Base-by-base conservation (phyloP, 2,888 invertebrate genomes). In the Orchesellides sinensis region DNA sequence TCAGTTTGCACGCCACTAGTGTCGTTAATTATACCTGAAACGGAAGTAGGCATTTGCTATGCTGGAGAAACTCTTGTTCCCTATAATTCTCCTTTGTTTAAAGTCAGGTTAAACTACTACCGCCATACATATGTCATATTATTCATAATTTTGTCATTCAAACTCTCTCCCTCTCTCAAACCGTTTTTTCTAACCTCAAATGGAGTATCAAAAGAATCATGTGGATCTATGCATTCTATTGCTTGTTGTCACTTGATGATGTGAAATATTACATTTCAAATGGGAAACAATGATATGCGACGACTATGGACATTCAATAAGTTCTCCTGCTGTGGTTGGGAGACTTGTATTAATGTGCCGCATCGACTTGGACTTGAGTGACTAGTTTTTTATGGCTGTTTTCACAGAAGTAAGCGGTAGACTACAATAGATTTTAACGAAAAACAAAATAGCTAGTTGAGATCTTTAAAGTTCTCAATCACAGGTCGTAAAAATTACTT, bases 351-450 rank as follows among this genome's bases (percentile, higher is more conserved):
- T 66, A 40, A 66, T 47, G 54, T 6, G 21, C 6, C n/a, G 32
- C 32, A 59, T 27, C 25, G 56, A n/a, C 45, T 52, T 27, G n/a
- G 21, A 69, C 56, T 78, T 49, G 78, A 79, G 54, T 70, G 63
- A 70, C 78, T 40, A 79, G 78, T 68, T 79, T 78, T 61, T 77
- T 68, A n/a, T 59, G 19, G n/a, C 61, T 10, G 12, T 70, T 70
- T 59, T 29, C 49, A 17, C 19, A 27, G 32, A 47, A 49, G 2
- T 29, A n/a, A 12, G 75, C 75, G 75, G 75, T 35, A 65, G 23
- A 17, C 40, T 65, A 68, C 68, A 66, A 77, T 68, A 59, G 27
- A n/a, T 66, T 75, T 54, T 54, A 8, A 35, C 2, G 19, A 5
- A 54, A 74, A 52, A 65, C 49, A 49, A 35, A 75, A 74, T 74